These are phyloP conservation scores for Hypselothyrea guttata DNA, from an alignment of 2,888 invertebrate genomes.

Conservation along the genomic window DNA sequence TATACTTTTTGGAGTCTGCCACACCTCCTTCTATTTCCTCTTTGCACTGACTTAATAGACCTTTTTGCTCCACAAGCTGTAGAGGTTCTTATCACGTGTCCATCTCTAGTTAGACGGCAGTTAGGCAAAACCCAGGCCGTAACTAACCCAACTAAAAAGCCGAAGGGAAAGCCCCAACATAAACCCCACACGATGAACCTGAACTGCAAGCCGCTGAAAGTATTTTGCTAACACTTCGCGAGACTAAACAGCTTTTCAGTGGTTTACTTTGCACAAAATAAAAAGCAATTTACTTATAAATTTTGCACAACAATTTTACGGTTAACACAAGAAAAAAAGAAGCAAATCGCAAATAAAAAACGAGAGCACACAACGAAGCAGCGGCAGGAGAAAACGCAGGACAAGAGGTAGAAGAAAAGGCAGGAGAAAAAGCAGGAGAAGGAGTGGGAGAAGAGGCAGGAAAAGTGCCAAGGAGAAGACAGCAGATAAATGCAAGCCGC, in stretches of 20 bases:
- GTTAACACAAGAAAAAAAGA: slow-evolving; percentile 14
- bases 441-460: too few species aligned
- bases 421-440: too few species aligned
- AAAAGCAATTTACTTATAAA: slow-evolving; percentile 62
- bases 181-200: background rate
- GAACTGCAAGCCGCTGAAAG: slow-evolving; percentile 44
- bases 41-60: too few species aligned
- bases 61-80: too few species aligned
- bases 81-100: background rate
- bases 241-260: slow-evolving; percentile 57
- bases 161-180: slow-evolving; percentile 1
- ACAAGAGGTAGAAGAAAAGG: too few species aligned
- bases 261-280: slow-evolving; percentile 51
- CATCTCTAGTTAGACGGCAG: slow-evolving; percentile 9
- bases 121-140: slow-evolving; percentile 5
- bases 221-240: slow-evolving; percentile 60
- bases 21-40: too few species aligned
- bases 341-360: background rate
- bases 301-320: slow-evolving; percentile 58
- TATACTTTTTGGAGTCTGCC: too few species aligned
- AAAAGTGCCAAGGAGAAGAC: too few species aligned
- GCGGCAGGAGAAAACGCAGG: too few species aligned
- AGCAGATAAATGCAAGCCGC: slow-evolving; percentile 44
- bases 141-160: slow-evolving; percentile 14
- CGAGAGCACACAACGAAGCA: background rate